phyloP scores from a whole-genome alignment of 2,888 invertebrate species.

The Sipha maydis region DNA sequence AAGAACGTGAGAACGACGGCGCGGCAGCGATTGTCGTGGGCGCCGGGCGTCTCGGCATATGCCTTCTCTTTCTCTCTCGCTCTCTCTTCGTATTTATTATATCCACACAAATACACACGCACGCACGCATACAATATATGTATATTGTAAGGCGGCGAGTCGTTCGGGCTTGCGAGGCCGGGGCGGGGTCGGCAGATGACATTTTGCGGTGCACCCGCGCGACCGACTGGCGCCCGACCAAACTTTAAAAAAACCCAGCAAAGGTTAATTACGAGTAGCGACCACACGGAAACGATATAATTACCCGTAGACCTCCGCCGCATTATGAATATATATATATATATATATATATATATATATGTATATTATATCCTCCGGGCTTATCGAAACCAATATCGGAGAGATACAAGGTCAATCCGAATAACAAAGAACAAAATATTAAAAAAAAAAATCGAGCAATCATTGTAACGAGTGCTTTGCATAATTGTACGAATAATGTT shows the following conservation, averaged over 20 bases:
- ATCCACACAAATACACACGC: neutral
- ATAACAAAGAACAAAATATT: neutral
- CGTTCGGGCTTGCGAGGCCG: constrained; percentile 24
- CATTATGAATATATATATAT: neutral
- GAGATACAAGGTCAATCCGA: constrained; percentile 25
- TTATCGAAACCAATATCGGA: constrained; percentile 20
- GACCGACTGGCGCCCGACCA: constrained; percentile 61
- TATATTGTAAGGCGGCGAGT: neutral
- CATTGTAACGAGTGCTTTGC: neutral
- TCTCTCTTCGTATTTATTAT: constrained; percentile 25
- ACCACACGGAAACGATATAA: constrained; percentile 59
- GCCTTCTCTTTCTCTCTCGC: constrained; percentile 28
- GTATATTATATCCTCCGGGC: neutral
- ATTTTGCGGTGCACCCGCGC: constrained; percentile 62
- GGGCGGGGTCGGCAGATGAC: constrained; percentile 60
- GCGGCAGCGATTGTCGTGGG: constrained; percentile 47
- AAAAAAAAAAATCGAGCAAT: neutral
- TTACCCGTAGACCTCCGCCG: constrained; percentile 52
- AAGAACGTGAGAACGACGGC: constrained; percentile 47
- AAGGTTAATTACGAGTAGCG: constrained; percentile 60
- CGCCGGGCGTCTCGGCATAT: constrained; percentile 49
- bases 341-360: constrained; percentile 2
- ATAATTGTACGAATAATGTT: neutral
- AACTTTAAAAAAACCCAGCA: constrained; percentile 52
- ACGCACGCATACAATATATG: neutral